Percentiles rank a stretch among this genome's conserved stretches.
phyloP scores from a whole-genome alignment of 2,888 invertebrate species.

The Plagiodera versicolora region DNA sequence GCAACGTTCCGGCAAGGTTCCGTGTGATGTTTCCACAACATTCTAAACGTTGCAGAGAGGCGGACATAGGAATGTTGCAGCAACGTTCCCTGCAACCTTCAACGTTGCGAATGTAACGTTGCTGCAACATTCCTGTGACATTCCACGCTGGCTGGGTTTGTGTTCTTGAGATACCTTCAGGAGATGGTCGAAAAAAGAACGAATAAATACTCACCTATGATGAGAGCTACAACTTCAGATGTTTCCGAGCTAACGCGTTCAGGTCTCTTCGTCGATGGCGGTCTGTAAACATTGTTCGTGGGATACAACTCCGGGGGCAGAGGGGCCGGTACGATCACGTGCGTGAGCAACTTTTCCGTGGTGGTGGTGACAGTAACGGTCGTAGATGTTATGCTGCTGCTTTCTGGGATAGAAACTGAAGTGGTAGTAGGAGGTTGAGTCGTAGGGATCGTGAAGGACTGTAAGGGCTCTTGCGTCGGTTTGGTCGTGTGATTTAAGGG shows the following conservation, averaged over 20 bases:
- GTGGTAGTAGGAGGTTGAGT: constrained; percentile 25
- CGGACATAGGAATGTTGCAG: no score
- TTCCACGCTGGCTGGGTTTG: no score
- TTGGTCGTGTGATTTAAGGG: background rate
- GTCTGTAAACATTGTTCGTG: constrained; percentile 4
- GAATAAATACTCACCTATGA: constrained; percentile 64
- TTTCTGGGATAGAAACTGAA: constrained; percentile 23
- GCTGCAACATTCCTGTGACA: no score
- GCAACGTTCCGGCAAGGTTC: no score
- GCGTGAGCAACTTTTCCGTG: constrained; percentile 24
- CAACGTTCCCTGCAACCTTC: no score
- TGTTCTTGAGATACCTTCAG: no score
- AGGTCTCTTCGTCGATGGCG: constrained; percentile 45
- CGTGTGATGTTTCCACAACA: no score
- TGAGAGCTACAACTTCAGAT: constrained; percentile 73
- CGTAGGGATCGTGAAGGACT: constrained; percentile 15
- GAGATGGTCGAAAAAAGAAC: no score
- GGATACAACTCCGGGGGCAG: constrained; percentile 15
- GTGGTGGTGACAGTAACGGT: constrained; percentile 14
- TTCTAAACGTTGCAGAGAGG: no score
- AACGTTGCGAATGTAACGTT: no score
- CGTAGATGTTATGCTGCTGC: constrained; percentile 19
- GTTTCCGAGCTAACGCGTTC: constrained; percentile 68
- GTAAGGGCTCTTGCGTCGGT: constrained; percentile 1
- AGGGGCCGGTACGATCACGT: constrained; percentile 13